Evolutionary conservation across 2,113 vertebrate genomes (phyloP).

Genomic region (Misgurnus anguillicaudatus): DNA sequence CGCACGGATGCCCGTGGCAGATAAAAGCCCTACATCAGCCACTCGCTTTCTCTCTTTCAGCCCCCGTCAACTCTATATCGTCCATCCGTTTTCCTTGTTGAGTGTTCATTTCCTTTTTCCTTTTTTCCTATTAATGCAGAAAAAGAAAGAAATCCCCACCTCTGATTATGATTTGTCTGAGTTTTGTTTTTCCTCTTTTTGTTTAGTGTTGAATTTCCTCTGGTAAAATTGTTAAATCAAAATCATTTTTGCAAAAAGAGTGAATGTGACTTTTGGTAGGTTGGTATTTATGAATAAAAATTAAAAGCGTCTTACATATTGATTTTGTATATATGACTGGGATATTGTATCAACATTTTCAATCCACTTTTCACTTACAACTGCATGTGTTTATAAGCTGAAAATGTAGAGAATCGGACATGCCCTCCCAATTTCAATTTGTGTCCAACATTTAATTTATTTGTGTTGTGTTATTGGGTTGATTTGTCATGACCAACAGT

Average conservation of each 20-base stretch:
- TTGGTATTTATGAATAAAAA: no score
- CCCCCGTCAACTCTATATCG: constrained; percentile 47
- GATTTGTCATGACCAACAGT: constrained; percentile 56
- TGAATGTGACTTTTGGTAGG: not conserved
- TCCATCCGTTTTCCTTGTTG: constrained; percentile 64
- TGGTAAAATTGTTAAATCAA: constrained; percentile 53
- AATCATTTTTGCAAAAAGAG: not conserved
- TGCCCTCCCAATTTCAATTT: not conserved
- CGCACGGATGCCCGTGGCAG: constrained; percentile 67
- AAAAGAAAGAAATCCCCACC: constrained; percentile 56
- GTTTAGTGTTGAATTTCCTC: constrained; percentile 70
- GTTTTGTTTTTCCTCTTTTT: constrained; percentile 70
- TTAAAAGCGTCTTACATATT: no score
- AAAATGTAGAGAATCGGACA: not conserved
- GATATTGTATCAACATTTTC: no score
- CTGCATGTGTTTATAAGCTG: no score
- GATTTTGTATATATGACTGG: no score
- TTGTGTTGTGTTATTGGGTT: not conserved
- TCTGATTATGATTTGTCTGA: constrained; percentile 73
- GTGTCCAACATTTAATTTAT: not conserved
- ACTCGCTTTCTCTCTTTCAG: constrained; percentile 59
- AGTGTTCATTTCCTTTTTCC: constrained; percentile 73
- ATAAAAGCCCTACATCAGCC: constrained; percentile 67
- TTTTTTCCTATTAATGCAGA: constrained; percentile 57
- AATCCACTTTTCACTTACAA: no score